phyloP scores from a whole-genome alignment of 30 jellyfish, hydroid and myxozoan genomes.

The Phacellophora camtschatica region DNA sequence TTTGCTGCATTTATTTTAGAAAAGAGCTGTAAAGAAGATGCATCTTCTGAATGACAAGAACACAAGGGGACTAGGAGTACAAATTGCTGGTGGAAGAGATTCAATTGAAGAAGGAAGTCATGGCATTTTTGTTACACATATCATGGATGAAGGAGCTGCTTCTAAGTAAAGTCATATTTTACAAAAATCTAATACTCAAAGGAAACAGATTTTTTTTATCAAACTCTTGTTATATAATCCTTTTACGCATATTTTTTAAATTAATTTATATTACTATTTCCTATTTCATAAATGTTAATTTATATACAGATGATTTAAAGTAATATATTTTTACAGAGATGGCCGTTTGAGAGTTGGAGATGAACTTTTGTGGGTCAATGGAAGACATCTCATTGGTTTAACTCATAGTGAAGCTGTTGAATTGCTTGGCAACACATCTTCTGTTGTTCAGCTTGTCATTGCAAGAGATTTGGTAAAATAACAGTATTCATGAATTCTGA shows the following conservation, averaged over 20 bases:
- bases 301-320: too few relatives aligned
- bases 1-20: not conserved
- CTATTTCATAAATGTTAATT: too few relatives aligned
- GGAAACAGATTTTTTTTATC: too few relatives aligned
- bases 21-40: slow-evolving; percentile 69
- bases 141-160: slow-evolving; percentile 95
- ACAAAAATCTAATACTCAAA: not conserved
- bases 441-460: slow-evolving; percentile 85
- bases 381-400: slow-evolving; percentile 79
- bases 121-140: slow-evolving; percentile 83
- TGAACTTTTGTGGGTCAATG: slow-evolving; percentile 88
- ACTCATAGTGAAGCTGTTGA: slow-evolving; percentile 79
- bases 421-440: slow-evolving; percentile 50
- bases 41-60: slow-evolving; percentile 85
- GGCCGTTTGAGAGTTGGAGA: slow-evolving; percentile 95
- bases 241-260: too few relatives aligned
- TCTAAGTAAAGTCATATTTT: slow-evolving; percentile 53
- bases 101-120: slow-evolving; percentile 42
- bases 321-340: slow-evolving; percentile 76
- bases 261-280: too few relatives aligned
- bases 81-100: slow-evolving; percentile 76
- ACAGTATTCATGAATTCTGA: not conserved
- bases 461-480: slow-evolving; percentile 65
- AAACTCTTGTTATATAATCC: too few relatives aligned
- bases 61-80: slow-evolving; percentile 87